Base-by-base conservation (phyloP, 2,888 invertebrate genomes). In the Eupithecia abbreviata region DNA sequence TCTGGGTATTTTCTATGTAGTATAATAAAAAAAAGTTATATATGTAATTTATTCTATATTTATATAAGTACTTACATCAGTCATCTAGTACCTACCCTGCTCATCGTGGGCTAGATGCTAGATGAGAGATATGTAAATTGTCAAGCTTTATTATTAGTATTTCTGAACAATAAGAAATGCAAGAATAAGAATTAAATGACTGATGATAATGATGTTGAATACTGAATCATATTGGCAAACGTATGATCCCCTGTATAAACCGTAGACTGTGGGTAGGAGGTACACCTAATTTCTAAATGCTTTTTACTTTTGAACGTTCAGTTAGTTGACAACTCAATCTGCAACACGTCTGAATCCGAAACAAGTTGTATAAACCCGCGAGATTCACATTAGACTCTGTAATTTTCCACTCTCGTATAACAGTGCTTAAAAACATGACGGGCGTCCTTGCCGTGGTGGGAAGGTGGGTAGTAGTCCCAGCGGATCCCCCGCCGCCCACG, bases 401-500 rank as follows among this genome's bases (percentile, higher is more conserved):
- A 84, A 87, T 87, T 84, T 84, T 84, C 84, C 83, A 85, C 82
- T 84, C 76, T 84, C 81, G 80, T 80, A 85, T 83, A 86, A 85
- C 84, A 85, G 85, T 85, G 85, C 91, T 94, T 91, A 92, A 93
- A 94, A 94, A 94, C 91, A 94, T 92, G 89, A 92, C 90, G 86
- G 90, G 87, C 80, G 84, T 83, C 82, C 83, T 80, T 84, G 86
- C 86, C 72, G 75, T 75, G 78, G 78, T 85, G 85, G 86, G 88
- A 86, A 84, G 88, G 91, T 88, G 88, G 90, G 85, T 88, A 88
- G 88, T 12, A 62, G 89, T 92, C 93, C 93, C 94, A 84, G 89
- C 88, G 93, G 93, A 92, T 91, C 62, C 30, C 92, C 92, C 92
- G 90, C 92, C 93, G 91, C 93, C 93, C 93, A 90, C 93, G 89